Evolutionary conservation across 2,888 invertebrate species (phyloP).

Genomic region (Spilosoma lubricipeda): DNA sequence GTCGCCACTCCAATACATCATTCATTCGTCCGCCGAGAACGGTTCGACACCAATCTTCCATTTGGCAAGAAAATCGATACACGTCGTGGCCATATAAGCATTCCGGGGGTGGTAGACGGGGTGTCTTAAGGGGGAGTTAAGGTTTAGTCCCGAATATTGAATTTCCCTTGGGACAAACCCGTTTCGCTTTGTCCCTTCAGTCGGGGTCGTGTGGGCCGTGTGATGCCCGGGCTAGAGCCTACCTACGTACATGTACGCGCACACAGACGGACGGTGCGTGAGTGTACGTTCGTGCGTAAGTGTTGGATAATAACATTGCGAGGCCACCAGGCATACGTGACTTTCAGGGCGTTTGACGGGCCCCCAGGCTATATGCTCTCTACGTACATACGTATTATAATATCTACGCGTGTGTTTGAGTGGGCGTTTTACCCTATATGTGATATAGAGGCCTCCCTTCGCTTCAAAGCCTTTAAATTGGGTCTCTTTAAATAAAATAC

Average conservation of each 20-base stretch:
- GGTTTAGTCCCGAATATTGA: slow-evolving; percentile 88
- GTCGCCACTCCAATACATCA: slow-evolving; percentile 84
- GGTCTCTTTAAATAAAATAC: slow-evolving; percentile 78
- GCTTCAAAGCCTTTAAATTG: slow-evolving; percentile 82
- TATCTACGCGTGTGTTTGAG: slow-evolving; percentile 63
- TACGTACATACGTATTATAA: slow-evolving; percentile 59
- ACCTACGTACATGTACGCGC: slow-evolving; percentile 59
- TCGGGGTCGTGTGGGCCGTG: slow-evolving; percentile 84
- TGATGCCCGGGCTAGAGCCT: slow-evolving; percentile 79
- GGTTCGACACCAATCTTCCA: slow-evolving; percentile 86
- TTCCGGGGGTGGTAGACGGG: slow-evolving; percentile 85
- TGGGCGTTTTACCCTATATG: slow-evolving; percentile 72
- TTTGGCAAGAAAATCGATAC: slow-evolving; percentile 87
- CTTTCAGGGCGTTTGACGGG: slow-evolving; percentile 82
- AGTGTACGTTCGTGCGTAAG: slow-evolving; percentile 77
- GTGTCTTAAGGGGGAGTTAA: slow-evolving; percentile 85
- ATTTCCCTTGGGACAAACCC: slow-evolving; percentile 87
- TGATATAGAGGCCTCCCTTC: slow-evolving; percentile 73
- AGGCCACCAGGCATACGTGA: slow-evolving; percentile 83
- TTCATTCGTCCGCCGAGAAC: slow-evolving; percentile 84
- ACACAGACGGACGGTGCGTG: slow-evolving; percentile 57
- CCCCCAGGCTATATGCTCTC: slow-evolving; percentile 74
- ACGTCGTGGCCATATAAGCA: slow-evolving; percentile 87
- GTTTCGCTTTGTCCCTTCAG: slow-evolving; percentile 86
- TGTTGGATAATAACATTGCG: slow-evolving; percentile 84